Evolutionary conservation across 2,888 invertebrate species (phyloP), one percentile per base, ranked within the genome.

Genomic region (Macropis europaea): DNA sequence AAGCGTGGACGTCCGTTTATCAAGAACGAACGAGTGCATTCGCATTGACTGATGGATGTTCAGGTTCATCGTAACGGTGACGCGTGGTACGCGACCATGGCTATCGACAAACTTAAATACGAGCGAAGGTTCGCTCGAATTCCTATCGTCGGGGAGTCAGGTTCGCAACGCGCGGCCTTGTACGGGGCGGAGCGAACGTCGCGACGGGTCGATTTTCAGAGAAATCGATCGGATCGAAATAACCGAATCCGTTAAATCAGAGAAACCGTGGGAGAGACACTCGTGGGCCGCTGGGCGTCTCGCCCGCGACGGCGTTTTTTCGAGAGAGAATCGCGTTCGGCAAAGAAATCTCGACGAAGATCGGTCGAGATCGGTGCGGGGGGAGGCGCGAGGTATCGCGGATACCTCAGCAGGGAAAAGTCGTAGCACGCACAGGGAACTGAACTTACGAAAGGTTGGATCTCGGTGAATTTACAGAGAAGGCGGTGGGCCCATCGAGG

Each of bases 21-120:
- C 90, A 89, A 88, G 88, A 87, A 87, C 89, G 89, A 90, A 90
- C 88, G 87, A 90, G 88, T 90, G 88, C 85, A 88, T 89, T 89
- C 84, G 87, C 86, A 90, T 90, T 90, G 90, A 90, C 88, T 88
- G 90, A 90, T 89, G 88, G 89, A 83, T 88, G 82, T 86, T 84
- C 86, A 86, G 86, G 86, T 87, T 84, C 86, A 87, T 86, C 86
- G 86, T 80, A 81, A 77, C 76, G 73, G 72, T 80, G 84, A 78
- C 82, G 74, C 83, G 76, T 60, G 73, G 81, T 71, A 62, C 73
- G 63, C 71, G 75, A 73, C 76, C 64, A 77, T 73, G 75, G 73
- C 76, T 62, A 77, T 74, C 70, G 52, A 57, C 70, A n/a, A n/a
- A n/a, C 54, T 76, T 76, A 73, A 81, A 75, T 62, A 53, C 74